Evolutionary conservation across 2,797 vertebrate species (phyloP), one percentile per base, ranked within the genome.

Genomic region (Tympanoctomys barrerae): DNA sequence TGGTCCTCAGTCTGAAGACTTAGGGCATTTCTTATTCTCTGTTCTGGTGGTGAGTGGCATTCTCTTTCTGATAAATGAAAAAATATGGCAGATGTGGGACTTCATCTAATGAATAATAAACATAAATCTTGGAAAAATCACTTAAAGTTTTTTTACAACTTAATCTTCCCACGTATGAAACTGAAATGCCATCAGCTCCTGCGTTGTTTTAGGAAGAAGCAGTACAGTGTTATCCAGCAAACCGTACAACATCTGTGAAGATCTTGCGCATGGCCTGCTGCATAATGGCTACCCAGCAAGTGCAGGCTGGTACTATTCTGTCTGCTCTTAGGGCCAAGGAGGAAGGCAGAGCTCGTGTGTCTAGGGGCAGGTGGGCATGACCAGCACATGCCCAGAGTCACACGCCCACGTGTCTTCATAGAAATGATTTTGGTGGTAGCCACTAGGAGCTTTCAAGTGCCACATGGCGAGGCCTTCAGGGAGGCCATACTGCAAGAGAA

Each of bases 1-100:
- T 52, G 24, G 7, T 81, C 26, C 21, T 91, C 21, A 66, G 52
- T 11, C 36, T 78, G 46, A 13, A 70, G 46, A 70, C 18, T 82
- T n/a, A 26, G 0, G 31, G 31, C 59, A 31, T 66, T 46, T n/a
- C 28, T 18, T 24, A 68, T 49, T 70, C 62, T 64, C 31, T 71
- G 24, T 52, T 92, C 46, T 68, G 59, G 16, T 24, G 24, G 18
- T 7, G 33, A 94, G 33, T 42, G 36, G 5, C 21, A 62, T 77
- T 90, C 49, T 42, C 31, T 62, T 73, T 93, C 52, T 94, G 42
- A 36, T 64, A 77, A 81, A 42, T n/a, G 8, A 94, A 66, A 70
- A 70, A 6, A 7, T 16, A 64, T 59, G n/a, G 11, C 77, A 22
- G 31, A 28, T 90, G 16, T 57, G 57, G 39, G 62, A 24, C 21